Percentiles rank a stretch among this genome's conserved stretches.
Conservation (phyloP, 2,797 vertebrate species). For the Aphelocoma californica region DNA sequence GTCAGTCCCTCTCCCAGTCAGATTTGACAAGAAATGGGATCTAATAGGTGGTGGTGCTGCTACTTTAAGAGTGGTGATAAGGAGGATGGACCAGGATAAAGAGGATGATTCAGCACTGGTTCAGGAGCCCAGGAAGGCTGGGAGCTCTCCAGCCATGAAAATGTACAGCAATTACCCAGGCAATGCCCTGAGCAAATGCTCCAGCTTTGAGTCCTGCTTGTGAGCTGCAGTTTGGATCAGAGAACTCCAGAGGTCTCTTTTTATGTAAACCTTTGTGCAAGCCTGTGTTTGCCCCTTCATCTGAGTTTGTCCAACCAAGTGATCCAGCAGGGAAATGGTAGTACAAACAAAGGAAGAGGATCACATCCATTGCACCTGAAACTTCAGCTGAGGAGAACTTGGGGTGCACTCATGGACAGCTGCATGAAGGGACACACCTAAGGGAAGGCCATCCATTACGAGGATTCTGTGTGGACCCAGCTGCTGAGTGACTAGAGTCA, state of each 20-base stretch:
- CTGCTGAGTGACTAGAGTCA: neutral
- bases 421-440: neutral
- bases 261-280: neutral
- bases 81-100: neutral
- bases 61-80: neutral
- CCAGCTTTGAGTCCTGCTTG: neutral
- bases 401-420: rapidly evolving
- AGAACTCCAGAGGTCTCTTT: neutral
- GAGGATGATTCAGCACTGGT: neutral
- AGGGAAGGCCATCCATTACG: neutral
- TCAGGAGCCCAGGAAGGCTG: neutral
- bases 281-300: neutral
- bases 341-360: neutral
- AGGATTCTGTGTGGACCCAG: neutral
- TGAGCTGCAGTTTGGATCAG: neutral
- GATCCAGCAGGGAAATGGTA: neutral
- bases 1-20: neutral
- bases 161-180: neutral
- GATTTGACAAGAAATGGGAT: neutral
- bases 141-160: neutral
- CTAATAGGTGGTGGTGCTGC: neutral
- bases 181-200: neutral
- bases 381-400: neutral
- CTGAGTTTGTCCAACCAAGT: neutral
- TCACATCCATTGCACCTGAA: neutral